These are phyloP conservation scores for Ceyx melanurus DNA, from an alignment of 2,113 vertebrate species.

Conservation along the genomic window DNA sequence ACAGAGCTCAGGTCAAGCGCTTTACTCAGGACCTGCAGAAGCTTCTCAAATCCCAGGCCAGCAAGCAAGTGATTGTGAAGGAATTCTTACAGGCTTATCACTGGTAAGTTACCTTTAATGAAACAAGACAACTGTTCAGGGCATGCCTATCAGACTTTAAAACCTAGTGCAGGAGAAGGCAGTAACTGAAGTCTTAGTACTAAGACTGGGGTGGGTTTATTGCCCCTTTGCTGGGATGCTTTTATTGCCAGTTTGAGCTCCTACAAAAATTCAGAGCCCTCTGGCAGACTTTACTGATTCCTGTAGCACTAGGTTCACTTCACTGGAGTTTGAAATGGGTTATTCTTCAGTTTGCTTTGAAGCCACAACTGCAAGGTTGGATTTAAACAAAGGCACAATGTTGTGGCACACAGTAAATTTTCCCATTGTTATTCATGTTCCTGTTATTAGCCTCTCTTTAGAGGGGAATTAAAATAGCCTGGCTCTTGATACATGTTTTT, in stretches of 20 bases:
- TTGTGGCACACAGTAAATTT: neutral
- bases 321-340: neutral
- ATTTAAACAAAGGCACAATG: neutral
- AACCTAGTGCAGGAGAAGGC: neutral
- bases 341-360: neutral
- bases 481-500: neutral
- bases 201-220: neutral
- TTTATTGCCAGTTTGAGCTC: neutral
- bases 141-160: neutral
- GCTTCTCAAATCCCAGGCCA: constrained; percentile 97
- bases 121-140: neutral
- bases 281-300: neutral
- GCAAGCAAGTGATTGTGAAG: constrained; percentile 91
- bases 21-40: constrained; percentile 96
- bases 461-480: neutral
- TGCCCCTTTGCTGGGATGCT: neutral
- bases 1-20: constrained; percentile 95
- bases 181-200: neutral
- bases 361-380: neutral
- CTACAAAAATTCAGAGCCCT: neutral
- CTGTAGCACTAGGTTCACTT: neutral
- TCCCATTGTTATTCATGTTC: no score
- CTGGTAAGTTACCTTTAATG: constrained; percentile 81
- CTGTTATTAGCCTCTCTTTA: neutral
- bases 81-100: constrained; percentile 97